These are phyloP conservation scores for Ateles fusciceps DNA, from an alignment of 2,797 vertebrate genomes.

Conservation along the genomic window DNA sequence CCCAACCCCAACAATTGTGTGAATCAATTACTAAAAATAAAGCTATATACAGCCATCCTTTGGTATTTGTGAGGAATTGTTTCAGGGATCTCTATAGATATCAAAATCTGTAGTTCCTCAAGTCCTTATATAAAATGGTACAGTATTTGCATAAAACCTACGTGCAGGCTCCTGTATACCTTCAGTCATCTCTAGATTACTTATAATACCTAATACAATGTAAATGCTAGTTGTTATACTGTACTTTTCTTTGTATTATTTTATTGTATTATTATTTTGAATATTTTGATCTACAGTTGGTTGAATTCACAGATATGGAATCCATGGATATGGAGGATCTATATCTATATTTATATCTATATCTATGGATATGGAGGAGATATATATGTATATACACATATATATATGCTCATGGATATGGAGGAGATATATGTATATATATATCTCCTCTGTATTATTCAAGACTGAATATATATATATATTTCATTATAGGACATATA, in stretches of 20 bases:
- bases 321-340: neutral
- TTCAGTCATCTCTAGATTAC: neutral
- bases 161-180: neutral
- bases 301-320: neutral
- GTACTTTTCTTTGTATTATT: neutral
- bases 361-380: too few species aligned
- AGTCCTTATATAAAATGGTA: neutral
- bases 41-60: neutral
- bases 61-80: neutral
- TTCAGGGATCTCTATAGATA: neutral
- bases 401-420: too few species aligned
- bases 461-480: too few species aligned
- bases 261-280: neutral
- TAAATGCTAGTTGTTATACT: neutral
- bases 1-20: neutral
- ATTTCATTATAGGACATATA: too few species aligned
- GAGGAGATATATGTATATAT: too few species aligned
- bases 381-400: too few species aligned
- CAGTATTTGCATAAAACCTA: neutral
- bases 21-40: neutral
- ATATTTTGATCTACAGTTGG: neutral
- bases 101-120: neutral
- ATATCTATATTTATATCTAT: neutral
- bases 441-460: too few species aligned
- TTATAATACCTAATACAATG: neutral